Percentiles rank a stretch among this genome's conserved stretches.
Evolutionary conservation across 2,113 vertebrate species (phyloP).

Genomic region (Echinops telfairi): DNA sequence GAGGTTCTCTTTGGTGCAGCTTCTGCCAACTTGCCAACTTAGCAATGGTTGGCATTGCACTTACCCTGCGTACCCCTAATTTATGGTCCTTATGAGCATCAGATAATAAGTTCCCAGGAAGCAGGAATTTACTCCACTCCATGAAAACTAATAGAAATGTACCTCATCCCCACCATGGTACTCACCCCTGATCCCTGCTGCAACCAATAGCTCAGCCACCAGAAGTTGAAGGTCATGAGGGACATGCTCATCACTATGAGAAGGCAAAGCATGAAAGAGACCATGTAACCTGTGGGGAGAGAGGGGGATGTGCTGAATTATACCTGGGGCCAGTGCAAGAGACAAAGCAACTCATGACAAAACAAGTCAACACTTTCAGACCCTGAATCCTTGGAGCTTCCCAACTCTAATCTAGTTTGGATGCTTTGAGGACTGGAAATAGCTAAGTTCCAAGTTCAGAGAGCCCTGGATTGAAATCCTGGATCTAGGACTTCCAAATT

Average conservation of each 20-base stretch:
- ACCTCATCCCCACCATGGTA: background rate
- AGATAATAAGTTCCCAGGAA: background rate
- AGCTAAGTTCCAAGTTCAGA: background rate
- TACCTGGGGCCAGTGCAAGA: background rate
- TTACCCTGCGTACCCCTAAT: background rate
- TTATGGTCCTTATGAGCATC: background rate
- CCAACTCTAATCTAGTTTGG: too few species aligned
- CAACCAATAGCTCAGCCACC: slow-evolving; percentile 91
- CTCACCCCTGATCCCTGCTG: slow-evolving; percentile 89
- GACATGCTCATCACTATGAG: slow-evolving; percentile 80
- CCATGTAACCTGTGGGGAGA: slow-evolving; percentile 85
- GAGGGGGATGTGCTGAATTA: background rate
- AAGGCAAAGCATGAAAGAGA: slow-evolving; percentile 75
- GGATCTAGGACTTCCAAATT: background rate
- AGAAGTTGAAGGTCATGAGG: slow-evolving; percentile 85
- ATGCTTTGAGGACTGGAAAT: background rate
- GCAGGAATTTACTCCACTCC: background rate
- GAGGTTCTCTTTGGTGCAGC: background rate
- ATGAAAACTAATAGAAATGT: background rate
- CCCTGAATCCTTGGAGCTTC: background rate
- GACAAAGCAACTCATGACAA: background rate
- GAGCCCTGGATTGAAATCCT: background rate
- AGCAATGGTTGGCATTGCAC: background rate
- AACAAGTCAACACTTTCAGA: rapidly evolving
- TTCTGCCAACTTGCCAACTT: rapidly evolving